Evolutionary conservation across 2,797 vertebrate species (phyloP).

Genomic region (Enteromius fasciolatus): DNA sequence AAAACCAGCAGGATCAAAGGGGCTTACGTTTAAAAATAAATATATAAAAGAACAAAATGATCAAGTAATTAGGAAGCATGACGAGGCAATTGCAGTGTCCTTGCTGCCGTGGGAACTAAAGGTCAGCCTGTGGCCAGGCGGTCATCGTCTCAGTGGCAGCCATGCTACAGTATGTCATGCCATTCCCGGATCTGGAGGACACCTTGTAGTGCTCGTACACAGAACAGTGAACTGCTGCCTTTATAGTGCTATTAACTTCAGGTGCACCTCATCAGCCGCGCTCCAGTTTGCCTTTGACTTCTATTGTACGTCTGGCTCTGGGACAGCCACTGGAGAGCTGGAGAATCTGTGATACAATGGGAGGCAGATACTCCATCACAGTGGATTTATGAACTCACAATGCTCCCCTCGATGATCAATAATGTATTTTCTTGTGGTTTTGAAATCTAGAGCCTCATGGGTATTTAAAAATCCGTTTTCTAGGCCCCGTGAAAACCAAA

Average conservation of each 20-base stretch:
- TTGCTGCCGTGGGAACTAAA: slow-evolving; percentile 13
- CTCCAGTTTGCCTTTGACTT: slow-evolving; percentile 28
- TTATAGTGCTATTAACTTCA: slow-evolving; percentile 44
- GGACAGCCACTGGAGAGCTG: neutral
- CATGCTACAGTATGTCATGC: neutral
- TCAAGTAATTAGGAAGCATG: slow-evolving; percentile 1
- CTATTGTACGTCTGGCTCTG: slow-evolving; percentile 13
- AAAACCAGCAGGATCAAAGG: neutral
- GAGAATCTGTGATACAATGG: neutral
- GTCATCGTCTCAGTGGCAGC: slow-evolving; percentile 15
- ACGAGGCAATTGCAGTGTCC: neutral
- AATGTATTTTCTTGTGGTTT: slow-evolving; percentile 14
- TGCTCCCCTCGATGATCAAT: slow-evolving; percentile 10
- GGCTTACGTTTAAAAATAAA: slow-evolving; percentile 2
- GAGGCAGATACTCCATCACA: slow-evolving; percentile 28
- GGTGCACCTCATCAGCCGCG: slow-evolving; percentile 30
- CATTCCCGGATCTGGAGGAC: slow-evolving; percentile 8
- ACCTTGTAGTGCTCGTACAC: neutral
- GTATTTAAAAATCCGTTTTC: neutral
- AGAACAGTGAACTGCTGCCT: slow-evolving; percentile 13
- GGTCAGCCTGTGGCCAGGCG: slow-evolving; percentile 15
- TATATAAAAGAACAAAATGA: neutral
- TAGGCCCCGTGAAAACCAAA: neutral
- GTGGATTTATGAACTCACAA: slow-evolving; percentile 15
- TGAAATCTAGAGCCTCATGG: neutral